Conservation (phyloP, 2,113 vertebrate genomes). For the Tor tambroides region DNA sequence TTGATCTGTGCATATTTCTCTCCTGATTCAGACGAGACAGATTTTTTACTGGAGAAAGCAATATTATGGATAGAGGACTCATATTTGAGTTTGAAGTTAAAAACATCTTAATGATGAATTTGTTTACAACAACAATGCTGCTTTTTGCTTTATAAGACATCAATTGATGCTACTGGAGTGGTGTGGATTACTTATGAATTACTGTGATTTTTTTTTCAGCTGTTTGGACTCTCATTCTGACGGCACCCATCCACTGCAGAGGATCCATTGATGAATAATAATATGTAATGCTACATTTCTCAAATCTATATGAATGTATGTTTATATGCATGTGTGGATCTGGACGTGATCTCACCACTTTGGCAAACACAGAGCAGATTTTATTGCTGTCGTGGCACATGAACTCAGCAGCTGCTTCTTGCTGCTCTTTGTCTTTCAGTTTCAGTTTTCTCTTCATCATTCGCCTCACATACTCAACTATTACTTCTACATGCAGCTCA, state of each 20-base stretch:
- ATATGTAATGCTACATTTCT: too few relatives aligned
- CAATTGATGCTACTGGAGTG: too few relatives aligned
- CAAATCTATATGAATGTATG: neutral
- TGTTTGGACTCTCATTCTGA: too few relatives aligned
- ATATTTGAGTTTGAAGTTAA: neutral
- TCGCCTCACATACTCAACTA: constrained; percentile 78
- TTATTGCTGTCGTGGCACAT: constrained; percentile 68
- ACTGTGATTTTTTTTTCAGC: too few relatives aligned
- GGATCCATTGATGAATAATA: too few relatives aligned
- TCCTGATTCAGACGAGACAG: neutral
- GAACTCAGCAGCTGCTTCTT: constrained; percentile 74
- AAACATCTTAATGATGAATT: neutral
- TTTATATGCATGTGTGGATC: neutral
- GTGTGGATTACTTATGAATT: too few relatives aligned
- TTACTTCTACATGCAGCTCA: constrained; percentile 70
- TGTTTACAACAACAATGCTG: too few relatives aligned
- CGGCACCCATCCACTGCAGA: too few relatives aligned
- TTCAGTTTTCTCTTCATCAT: constrained; percentile 79
- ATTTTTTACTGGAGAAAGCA: neutral
- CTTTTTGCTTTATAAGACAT: too few relatives aligned
- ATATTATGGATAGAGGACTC: neutral
- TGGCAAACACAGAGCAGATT: constrained; percentile 77
- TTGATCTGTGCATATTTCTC: neutral
- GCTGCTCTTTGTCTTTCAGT: constrained; percentile 72
- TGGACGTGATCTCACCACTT: constrained; percentile 71